Evolutionary conservation across 2,113 vertebrate genomes (phyloP), one percentile per base, ranked within the genome.

Genomic region (Syngnathus floridae): DNA sequence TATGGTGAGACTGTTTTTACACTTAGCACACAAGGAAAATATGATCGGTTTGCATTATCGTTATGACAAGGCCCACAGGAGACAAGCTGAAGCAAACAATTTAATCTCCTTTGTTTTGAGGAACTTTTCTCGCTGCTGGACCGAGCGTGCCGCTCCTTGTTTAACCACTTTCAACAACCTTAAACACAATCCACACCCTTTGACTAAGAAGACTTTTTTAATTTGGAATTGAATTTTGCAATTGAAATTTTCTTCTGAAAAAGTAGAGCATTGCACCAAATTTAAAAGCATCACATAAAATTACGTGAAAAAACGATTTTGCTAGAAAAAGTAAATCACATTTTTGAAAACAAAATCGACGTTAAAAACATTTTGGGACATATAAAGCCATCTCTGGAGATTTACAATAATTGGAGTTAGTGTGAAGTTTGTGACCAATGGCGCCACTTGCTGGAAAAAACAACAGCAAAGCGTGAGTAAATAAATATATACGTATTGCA

Each of bases 41-140:
- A 41, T 56, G 11, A 0, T 46, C 4, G 59, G 61, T 43, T 31
- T 59, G 43, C 55, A 46, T 36, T 16, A 21, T 13, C 35, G n/a
- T n/a, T n/a, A 59, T 67, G 7, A 21, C 31, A 75, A 62, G 37
- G 1, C 0, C 75, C 41, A 54, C 45, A 48, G 81, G 7, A 79
- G 67, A 79, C 66, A 73, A 76, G 77, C 36, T 67, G 67, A 67
- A 70, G 70, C 75, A 75, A 66, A 78, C 70, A 66, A 79, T 84
- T 51, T 64, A 67, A 60, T 73, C 56, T 70, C 54, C 19, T 55
- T 41, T 52, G 64, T 64, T 31, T 21, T 21, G 49, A 62, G 69
- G 69, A 77, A 0, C 12, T 68, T 73, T 71, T 68, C 69, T 67
- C 43, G 26, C 26, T n/a, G n/a, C n/a, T n/a, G n/a, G n/a, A n/a